A percentile compares a stretch with the other conserved stretches of the same genome.
These are phyloP conservation scores for Tokudaia muenninki DNA, from an alignment of 2,797 vertebrate genomes.

Conservation along the genomic window DNA sequence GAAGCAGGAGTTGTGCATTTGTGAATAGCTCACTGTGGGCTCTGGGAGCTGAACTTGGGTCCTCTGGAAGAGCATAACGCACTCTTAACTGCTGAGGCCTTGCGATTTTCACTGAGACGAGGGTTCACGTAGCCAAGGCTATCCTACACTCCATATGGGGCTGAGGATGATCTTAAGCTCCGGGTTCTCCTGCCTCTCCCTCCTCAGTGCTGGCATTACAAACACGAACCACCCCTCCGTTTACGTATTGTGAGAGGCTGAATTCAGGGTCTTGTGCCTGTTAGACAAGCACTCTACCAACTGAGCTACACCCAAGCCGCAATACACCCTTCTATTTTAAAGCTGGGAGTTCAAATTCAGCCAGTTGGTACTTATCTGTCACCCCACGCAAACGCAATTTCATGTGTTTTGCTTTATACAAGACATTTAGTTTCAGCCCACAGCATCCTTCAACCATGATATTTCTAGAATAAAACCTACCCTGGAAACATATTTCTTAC, in stretches of 20 bases:
- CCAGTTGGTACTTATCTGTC: not conserved
- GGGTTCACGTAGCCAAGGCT: not conserved
- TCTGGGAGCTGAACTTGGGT: not conserved
- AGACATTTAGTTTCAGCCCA: not conserved
- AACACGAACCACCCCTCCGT: not conserved
- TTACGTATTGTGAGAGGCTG: not conserved
- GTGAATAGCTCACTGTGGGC: not conserved
- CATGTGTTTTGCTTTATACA: not conserved
- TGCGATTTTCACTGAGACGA: not conserved
- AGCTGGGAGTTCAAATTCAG: not conserved
- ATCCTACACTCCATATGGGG: not conserved
- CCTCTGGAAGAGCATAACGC: not conserved
- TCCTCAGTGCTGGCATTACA: too few species aligned
- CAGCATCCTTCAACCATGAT: not conserved
- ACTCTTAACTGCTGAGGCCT: not conserved
- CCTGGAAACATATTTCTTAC: not conserved
- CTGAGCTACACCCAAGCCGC: too few species aligned
- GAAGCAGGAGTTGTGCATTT: not conserved
- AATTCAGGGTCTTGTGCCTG: not conserved
- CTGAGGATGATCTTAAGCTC: not conserved
- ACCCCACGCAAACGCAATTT: not conserved
- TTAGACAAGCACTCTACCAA: not conserved
- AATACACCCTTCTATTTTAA: not conserved
- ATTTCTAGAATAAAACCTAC: slow-evolving; percentile 32
- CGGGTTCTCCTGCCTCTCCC: not conserved